phyloP scores from a whole-genome alignment of 1,140 invertebrate species.

The Dinoponera quadriceps region DNA sequence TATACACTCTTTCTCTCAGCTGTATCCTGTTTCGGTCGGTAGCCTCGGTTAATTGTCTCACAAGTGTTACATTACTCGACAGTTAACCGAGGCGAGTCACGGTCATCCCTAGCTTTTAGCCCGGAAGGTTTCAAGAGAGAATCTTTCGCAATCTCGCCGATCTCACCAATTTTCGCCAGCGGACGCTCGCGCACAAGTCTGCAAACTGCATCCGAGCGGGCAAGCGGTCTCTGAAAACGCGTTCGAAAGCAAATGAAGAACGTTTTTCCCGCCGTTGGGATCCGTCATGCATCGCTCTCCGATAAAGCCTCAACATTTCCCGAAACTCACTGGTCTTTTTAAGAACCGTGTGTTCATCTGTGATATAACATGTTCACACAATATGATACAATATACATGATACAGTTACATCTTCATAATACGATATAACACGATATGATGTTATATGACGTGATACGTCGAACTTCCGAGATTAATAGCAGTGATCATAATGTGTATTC shows the following conservation, averaged over 20 bases:
- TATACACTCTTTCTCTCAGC: background rate
- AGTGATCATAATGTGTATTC: no score
- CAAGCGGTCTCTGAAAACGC: background rate
- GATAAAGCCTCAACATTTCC: no score
- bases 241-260: no score
- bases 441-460: no score
- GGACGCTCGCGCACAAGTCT: background rate
- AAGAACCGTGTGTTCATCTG: no score
- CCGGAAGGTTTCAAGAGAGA: background rate
- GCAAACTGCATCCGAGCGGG: background rate
- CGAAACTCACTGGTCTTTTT: no score
- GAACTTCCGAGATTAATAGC: no score
- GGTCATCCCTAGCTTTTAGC: conserved; percentile 26
- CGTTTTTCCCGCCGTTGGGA: background rate
- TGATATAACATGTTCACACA: no score
- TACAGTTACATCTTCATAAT: no score
- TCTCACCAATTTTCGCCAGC: background rate
- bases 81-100: conserved; percentile 44
- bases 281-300: no score
- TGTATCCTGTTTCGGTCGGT: conserved; percentile 46
- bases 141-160: background rate
- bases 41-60: conserved; percentile 34
- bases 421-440: no score
- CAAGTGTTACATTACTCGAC: conserved; percentile 53
- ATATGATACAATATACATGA: no score